Evolutionary conservation across 2,888 invertebrate genomes (phyloP).

Genomic region (Drosophila acutilabella): DNA sequence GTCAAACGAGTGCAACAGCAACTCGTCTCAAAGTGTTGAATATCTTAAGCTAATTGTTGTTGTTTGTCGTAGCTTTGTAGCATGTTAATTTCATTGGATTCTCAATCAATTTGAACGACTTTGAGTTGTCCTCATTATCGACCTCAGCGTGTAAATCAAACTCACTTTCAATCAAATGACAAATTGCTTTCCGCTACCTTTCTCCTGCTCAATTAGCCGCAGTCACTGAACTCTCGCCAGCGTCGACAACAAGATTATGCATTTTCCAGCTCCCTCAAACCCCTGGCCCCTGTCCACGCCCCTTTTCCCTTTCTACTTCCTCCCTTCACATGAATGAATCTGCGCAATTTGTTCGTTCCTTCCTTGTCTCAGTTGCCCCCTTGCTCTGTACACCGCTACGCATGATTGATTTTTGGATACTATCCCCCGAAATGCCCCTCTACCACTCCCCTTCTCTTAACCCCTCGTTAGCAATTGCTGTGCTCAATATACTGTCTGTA

Average conservation of each 20-base stretch:
- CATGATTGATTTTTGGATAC: constrained; percentile 59
- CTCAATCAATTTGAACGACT: constrained; percentile 5
- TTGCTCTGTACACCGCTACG: constrained; percentile 25
- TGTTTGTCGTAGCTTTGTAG: constrained; percentile 1
- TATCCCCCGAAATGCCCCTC: constrained; percentile 6
- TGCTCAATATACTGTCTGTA: constrained; percentile 18
- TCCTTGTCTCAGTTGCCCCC: constrained; percentile 9
- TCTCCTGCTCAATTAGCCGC: constrained; percentile 70
- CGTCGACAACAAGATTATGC: constrained; percentile 64
- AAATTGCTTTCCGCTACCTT: constrained; percentile 77
- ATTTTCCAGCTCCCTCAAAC: constrained; percentile 31
- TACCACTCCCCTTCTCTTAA: not conserved
- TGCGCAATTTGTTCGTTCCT: not conserved
- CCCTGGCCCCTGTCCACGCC: not conserved
- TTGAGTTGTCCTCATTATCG: constrained; percentile 40
- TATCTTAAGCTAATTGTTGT: not conserved
- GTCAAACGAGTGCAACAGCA: not conserved
- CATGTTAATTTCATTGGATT: not conserved
- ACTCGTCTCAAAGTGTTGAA: not conserved
- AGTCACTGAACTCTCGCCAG: constrained; percentile 69
- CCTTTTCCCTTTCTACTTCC: too few relatives aligned
- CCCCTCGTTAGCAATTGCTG: constrained; percentile 15
- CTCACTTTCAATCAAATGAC: constrained; percentile 76
- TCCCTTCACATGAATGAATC: constrained; percentile 5
- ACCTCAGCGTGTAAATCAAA: constrained; percentile 57